A percentile compares a stretch with the other conserved stretches of the same genome.
These are phyloP conservation scores for Gopherus evgoodei DNA, from an alignment of 2,113 vertebrate species.

Conservation along the genomic window DNA sequence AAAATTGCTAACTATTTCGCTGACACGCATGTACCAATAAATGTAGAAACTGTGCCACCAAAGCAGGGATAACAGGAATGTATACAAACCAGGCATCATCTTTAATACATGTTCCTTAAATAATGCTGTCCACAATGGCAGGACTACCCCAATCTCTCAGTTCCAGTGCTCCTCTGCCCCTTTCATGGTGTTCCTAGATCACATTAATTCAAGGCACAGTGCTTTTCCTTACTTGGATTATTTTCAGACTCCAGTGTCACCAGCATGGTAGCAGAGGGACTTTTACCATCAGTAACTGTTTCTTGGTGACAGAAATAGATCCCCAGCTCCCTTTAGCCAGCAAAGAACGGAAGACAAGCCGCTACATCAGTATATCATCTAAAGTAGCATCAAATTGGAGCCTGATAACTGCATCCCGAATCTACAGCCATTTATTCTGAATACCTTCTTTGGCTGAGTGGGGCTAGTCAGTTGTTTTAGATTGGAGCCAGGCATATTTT, in stretches of 20 bases:
- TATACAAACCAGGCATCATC: not conserved
- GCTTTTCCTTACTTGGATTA: not conserved
- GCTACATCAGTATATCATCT: not conserved
- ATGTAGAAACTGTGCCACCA: not conserved
- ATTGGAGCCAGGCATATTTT: not conserved
- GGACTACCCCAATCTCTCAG: not conserved
- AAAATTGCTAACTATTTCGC: not conserved
- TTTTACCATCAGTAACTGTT: not conserved
- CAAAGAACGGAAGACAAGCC: fast-evolving
- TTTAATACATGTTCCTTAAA: not conserved
- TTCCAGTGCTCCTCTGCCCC: not conserved
- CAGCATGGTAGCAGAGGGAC: not conserved
- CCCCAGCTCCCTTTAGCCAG: not conserved
- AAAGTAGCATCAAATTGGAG: not conserved
- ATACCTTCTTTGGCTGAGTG: not conserved
- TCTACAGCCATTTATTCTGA: not conserved
- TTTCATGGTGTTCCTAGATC: too few species aligned
- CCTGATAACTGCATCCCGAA: not conserved
- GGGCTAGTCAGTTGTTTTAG: conserved; percentile 26
- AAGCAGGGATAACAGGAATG: not conserved
- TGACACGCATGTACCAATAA: not conserved
- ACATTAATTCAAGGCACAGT: too few species aligned
- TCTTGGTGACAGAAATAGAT: not conserved
- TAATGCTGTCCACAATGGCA: not conserved
- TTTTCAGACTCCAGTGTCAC: not conserved